A percentile compares a stretch with the other conserved stretches of the same genome.
Conservation (phyloP, 92 coral and sea anemone species). For the Porites evermanni region DNA sequence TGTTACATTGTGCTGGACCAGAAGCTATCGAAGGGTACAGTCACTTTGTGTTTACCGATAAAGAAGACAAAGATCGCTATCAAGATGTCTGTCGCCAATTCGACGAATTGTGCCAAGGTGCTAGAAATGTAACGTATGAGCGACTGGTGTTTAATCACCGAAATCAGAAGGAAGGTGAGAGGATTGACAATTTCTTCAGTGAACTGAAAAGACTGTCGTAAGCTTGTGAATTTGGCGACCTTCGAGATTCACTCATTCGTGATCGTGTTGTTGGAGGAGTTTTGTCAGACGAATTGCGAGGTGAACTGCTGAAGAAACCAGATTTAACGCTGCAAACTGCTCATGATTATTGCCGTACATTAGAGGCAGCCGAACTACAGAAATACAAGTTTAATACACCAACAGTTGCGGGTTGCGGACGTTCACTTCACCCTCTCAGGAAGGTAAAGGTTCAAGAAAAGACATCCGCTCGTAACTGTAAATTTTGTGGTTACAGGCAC, state of each 20-base stretch:
- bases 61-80: constrained; percentile 42
- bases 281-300: constrained; percentile 44
- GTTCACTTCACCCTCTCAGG: constrained; percentile 17
- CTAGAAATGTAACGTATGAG: constrained; percentile 64
- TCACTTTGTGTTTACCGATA: constrained; percentile 53
- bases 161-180: constrained; percentile 66
- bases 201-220: constrained; percentile 65
- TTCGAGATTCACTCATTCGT: constrained; percentile 68
- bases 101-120: constrained; percentile 58
- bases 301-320: constrained; percentile 72
- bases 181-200: constrained; percentile 68
- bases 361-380: constrained; percentile 60
- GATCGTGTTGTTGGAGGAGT: constrained; percentile 80
- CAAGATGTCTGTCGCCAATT: constrained; percentile 31
- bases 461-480: constrained; percentile 44
- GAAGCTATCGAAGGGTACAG: constrained; percentile 66
- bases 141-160: constrained; percentile 65
- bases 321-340: constrained; percentile 69
- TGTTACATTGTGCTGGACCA: constrained; percentile 66
- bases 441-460: neutral
- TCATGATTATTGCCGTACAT: constrained; percentile 70
- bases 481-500: constrained; percentile 74
- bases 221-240: constrained; percentile 16
- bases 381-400: constrained; percentile 37
- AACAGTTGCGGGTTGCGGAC: neutral